Base-by-base conservation (phyloP, 2,113 vertebrate species). In the Rhegmatorhina hoffmannsi region DNA sequence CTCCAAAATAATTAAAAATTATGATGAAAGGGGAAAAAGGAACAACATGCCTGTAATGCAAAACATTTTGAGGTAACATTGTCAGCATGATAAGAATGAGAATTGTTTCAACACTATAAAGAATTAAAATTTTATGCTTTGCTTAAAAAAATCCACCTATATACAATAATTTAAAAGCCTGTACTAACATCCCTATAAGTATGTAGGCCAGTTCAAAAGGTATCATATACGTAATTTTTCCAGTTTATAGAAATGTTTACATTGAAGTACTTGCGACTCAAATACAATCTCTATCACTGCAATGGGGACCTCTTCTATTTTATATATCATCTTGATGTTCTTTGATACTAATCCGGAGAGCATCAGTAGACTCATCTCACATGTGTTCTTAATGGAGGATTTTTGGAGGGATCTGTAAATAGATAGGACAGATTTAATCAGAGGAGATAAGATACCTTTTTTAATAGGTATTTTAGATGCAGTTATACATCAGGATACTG, bases 371-470 rank as follows among this genome's bases (percentile, higher is more conserved):
- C 40, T 96, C 94, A 98, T 98, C 98, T 96, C 87, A 98, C 97
- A 5, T 96, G 97, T 96, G 98, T 98, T 98, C 98, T 98, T 92
- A 99, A 94, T 77, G 97, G 97, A 92, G 98, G 94, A 47, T 98
- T 98, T 97, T 98, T 98, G 84, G 98, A 87, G 70, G 96, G 97
- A 95, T 94, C 99, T 99, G 98, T 49, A 93, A 95, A 89, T n/a
- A 92, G n/a, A 94, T 8, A 96, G 55, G 59, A 76, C 31, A 76
- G 20, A 36, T 60, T 73, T 72, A 85, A 72, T 64, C 34, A 87
- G 36, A 90, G 19, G 25, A 50, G 34, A 79, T 3, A 49, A 69
- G 10, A 56, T 13, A 34, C 2, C 47, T 56, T 49, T 69, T 28
- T 7, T 13, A 7, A n/a, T 13, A 24, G 4, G 11, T 33, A 62